A percentile compares a stretch with the other conserved stretches of the same genome.
Conservation (phyloP, 2,888 invertebrate genomes). For the Cyrtodaria siliqua region DNA sequence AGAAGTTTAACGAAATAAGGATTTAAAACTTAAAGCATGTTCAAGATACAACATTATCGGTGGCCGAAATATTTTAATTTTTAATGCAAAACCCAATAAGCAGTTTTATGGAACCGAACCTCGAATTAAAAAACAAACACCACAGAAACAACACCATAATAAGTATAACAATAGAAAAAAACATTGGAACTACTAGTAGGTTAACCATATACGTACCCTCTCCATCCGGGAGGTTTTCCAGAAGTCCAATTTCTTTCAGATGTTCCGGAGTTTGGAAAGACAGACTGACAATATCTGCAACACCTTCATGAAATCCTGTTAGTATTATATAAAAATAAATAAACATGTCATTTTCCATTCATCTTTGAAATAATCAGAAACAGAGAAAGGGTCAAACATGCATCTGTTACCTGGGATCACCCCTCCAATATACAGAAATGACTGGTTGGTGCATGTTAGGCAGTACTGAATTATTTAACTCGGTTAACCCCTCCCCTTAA, state of each 20-base stretch:
- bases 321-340: not conserved
- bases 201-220: constrained; percentile 41
- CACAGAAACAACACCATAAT: too few relatives aligned
- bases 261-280: constrained; percentile 72
- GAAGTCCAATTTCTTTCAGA: constrained; percentile 60
- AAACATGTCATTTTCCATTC: not conserved
- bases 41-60: too few relatives aligned
- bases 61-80: too few relatives aligned
- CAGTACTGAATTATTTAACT: constrained; percentile 88
- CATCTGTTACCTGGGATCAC: constrained; percentile 91
- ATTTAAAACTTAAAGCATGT: too few relatives aligned
- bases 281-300: constrained; percentile 68
- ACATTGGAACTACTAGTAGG: not conserved
- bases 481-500: constrained; percentile 93
- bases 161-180: too few relatives aligned
- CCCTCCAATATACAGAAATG: constrained; percentile 90
- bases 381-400: too few relatives aligned
- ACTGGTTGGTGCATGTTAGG: constrained; percentile 79
- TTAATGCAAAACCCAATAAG: too few relatives aligned
- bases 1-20: too few relatives aligned
- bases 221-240: constrained; percentile 56
- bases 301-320: constrained; percentile 71
- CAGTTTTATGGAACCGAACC: too few relatives aligned
- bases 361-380: too few relatives aligned
- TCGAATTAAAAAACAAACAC: too few relatives aligned